phyloP scores from a whole-genome alignment of 1,140 invertebrate genomes.

The Microplitis demolitor region DNA sequence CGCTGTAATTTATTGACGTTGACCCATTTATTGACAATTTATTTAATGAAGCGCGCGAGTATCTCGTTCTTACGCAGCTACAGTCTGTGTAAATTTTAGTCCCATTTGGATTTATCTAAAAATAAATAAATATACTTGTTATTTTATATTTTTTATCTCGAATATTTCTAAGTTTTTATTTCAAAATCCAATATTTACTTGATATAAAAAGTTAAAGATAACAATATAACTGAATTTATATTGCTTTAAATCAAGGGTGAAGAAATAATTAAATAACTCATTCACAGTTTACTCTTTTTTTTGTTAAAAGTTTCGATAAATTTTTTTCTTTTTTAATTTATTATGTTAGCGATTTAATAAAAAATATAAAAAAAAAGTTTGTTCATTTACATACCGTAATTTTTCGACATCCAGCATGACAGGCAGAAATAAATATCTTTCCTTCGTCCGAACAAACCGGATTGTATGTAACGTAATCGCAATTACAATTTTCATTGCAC shows the following conservation, averaged over 20 bases:
- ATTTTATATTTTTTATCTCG: neutral
- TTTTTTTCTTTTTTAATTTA: no score
- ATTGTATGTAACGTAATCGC: constrained; percentile 72
- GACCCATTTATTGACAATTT: constrained; percentile 22
- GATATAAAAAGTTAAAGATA: no score
- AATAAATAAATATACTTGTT: constrained; percentile 6
- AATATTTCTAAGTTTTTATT: neutral
- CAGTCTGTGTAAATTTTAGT: constrained; percentile 62
- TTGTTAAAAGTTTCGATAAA: no score
- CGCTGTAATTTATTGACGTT: constrained; percentile 16
- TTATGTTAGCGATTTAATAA: no score
- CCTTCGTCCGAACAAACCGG: constrained; percentile 69
- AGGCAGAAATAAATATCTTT: constrained; percentile 72
- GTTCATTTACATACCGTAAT: constrained; percentile 43
- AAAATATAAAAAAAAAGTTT: neutral
- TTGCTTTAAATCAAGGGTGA: no score
- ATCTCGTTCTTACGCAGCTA: constrained; percentile 57
- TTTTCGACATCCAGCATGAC: constrained; percentile 70
- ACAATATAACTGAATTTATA: no score
- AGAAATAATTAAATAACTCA: no score
- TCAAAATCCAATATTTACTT: no score
- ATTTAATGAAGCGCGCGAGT: constrained; percentile 27
- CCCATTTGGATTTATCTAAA: constrained; percentile 34
- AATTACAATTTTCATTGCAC: constrained; percentile 70
- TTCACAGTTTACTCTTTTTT: no score